Conservation (phyloP, 1,140 invertebrate species). For the Teleogryllus occipitalis region DNA sequence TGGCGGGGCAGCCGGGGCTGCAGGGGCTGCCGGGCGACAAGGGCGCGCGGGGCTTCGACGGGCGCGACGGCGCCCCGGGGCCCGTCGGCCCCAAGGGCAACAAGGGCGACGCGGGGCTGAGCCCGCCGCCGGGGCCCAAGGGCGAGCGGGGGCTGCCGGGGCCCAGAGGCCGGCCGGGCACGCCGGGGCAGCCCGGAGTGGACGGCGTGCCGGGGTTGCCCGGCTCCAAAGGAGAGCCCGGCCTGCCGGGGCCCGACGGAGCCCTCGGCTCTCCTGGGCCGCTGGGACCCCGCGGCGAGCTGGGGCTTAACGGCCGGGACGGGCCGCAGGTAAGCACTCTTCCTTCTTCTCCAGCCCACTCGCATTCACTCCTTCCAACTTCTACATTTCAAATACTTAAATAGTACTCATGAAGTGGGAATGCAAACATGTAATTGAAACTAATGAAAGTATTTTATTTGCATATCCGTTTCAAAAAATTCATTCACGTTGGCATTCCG, state of each 20-base stretch:
- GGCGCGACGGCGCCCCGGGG: conserved; percentile 40
- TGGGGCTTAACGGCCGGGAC: conserved; percentile 31
- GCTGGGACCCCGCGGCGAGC: conserved; percentile 16
- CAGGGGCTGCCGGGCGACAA: conserved; percentile 13
- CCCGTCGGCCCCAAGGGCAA: conserved; percentile 36
- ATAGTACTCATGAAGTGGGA: no score
- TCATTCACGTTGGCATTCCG: no score
- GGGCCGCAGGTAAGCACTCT: conserved; percentile 36
- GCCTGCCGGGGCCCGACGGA: conserved; percentile 38
- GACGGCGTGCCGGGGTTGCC: conserved; percentile 47
- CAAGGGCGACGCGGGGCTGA: conserved; percentile 42
- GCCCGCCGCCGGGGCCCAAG: conserved; percentile 1
- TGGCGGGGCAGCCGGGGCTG: conserved; percentile 27
- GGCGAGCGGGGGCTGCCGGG: conserved; percentile 9
- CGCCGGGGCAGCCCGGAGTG: conserved; percentile 39
- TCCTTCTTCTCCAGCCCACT: no score
- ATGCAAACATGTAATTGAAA: no score
- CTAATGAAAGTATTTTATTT: no score
- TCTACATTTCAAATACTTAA: no score
- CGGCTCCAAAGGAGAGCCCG: conserved; percentile 42
- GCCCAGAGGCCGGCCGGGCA: conserved; percentile 33
- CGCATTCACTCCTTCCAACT: no score
- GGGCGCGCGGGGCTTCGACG: conserved; percentile 25
- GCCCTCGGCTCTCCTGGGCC: conserved; percentile 21
- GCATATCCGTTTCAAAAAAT: no score